Base-by-base conservation (phyloP, 2,888 invertebrate genomes). In the Drosophila cracens region DNA sequence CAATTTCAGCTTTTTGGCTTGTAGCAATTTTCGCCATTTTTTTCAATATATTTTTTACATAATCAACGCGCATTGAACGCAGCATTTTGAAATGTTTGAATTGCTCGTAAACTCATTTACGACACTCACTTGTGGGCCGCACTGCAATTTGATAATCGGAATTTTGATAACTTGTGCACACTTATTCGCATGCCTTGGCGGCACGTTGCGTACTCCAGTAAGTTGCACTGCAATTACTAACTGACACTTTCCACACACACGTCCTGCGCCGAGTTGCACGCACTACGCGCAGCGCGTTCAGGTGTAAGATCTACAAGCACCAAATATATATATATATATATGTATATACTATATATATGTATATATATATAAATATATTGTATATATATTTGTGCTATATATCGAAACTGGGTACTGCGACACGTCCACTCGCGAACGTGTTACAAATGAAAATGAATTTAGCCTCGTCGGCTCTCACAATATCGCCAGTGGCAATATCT, bases 351-450 rank as follows among this genome's bases (percentile, higher is more conserved):
- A 54, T 61, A 52, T 70, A 18, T 29, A 34, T 59, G 31, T 53
- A 51, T 48, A 53, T 69, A 49, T 74, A 56, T 69, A 70, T 53
- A 59, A 54, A 58, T 74, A 46, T 46, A 21, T 21, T 21, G 4
- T 16, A 56, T 76, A 53, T 70, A n/a, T 36, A 77, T 74, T 63
- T 76, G 81, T 73, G 69, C 73, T 79, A 66, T 70, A 61, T 74
- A 70, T 70, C 65, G 53, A 56, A 62, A 57, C 52, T 69, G 62
- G 59, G 70, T 34, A 68, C 75, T 76, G 63, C 76, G 70, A 83
- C 79, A 89, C 91, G 91, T 89, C 92, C 85, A 87, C 85, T 92
- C 92, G 82, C 91, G 83, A 90, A 79, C 91, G 83, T 83, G 83
- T 83, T 85, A 74, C 79, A 81, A 83, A 77, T 85, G 89, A 92